Base-by-base conservation (phyloP, 2,797 vertebrate species). In the Pangasius krempfi region DNA sequence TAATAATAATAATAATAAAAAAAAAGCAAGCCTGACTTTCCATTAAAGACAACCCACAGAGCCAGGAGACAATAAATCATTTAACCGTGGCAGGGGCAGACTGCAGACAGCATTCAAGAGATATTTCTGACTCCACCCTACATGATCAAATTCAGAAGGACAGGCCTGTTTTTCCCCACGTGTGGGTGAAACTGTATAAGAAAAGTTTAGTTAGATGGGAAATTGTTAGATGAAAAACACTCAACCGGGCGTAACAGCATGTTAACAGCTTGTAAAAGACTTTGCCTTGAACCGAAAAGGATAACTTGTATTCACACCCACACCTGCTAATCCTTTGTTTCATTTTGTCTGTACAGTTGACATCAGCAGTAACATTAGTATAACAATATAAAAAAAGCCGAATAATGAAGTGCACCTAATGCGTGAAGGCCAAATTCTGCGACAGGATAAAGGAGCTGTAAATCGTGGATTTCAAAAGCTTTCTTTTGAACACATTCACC, bases 41-140 rank as follows among this genome's bases (percentile, higher is more conserved):
- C 86, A 90, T 89, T 89, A 87, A 72, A 79, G 37, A 64, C 20
- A 76, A 70, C 68, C 75, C 37, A 66, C 62, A 75, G 83, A 62
- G n/a, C 37, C 33, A 75, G 44, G 30, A 56, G 47, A 52, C 84
- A 62, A 88, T 89, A 75, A 87, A 88, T 88, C 25, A 88, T 88
- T 86, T 58, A 84, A 72, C 68, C 47, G 30, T 62, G 47, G 37
- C 27, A 37, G 12, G 33, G 50, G 44, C 18, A 40, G 30, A 76
- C 40, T 30, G 9, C 33, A 75, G 81, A 84, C 40, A 81, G 44
- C 73, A 84, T 84, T 30, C 3, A 27, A 54, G 40, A 25, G 50
- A 44, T 33, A 18, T n/a, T 40, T 40, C 52, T 62, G 30, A 37
- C 25, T 58, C 4, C 62, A 30, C 18, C 25, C 44, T 66, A 27